Base-by-base conservation (phyloP, 2,888 invertebrate species). In the Criorhina ranunculi region DNA sequence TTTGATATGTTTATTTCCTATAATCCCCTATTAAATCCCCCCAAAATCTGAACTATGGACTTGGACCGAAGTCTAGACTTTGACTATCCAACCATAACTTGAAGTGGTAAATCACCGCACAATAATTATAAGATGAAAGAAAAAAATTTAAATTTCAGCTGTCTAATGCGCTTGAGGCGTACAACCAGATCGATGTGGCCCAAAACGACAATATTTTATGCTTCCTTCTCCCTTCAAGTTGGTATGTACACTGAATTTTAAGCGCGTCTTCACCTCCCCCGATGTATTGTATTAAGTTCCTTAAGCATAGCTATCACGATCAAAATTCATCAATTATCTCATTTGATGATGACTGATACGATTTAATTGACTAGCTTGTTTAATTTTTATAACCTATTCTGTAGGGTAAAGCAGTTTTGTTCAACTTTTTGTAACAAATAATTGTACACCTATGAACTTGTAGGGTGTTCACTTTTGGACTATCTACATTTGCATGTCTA, bases 341-440 rank as follows among this genome's bases (percentile, higher is more conserved):
- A 33, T 19, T 37, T 53, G 15, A 53, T 17, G 66, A 29, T 31
- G 29, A 11, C 66, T 53, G 51, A 24, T 24, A 67, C 19, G n/a
- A 17, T 55, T 69, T 19, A 53, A 67, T 67, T 66, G 49, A n/a
- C n/a, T 19, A n/a, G 7, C 29, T 17, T 31, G 35, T 17, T 55
- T 35, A 46, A 8, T 46, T 17, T 19, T 19, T 9, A 44, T 60
- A 24, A 24, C 24, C 24, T 24, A 24, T 24, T 24, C 24, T 4
- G 24, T 4, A 24, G 24, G 24, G 24, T 24, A 24, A 24, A 24
- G 24, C 24, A 3, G 24, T 1, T 24, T 24, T 24, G 24, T 24
- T 24, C 1, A 3, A 4, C 4, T 24, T 1, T 24, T 24, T 24
- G 24, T 24, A 24, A 24, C 1, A 24, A 24, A 24, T 24, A 4